phyloP scores from a whole-genome alignment of 2,888 invertebrate species.

The Oligia fasciuncula region DNA sequence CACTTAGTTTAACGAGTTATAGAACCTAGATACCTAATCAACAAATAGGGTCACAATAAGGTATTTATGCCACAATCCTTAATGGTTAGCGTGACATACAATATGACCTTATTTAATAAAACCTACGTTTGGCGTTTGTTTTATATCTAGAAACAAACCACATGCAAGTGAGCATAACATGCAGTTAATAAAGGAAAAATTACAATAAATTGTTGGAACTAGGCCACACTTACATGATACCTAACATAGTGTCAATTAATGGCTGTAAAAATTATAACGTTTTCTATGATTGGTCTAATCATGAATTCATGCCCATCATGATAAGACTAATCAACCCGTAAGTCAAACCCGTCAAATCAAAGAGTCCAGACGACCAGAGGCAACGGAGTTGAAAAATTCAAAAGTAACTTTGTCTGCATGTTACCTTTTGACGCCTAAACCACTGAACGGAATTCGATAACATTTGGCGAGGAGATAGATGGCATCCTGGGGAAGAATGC shows the following conservation, averaged over 20 bases:
- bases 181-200: constrained; percentile 23
- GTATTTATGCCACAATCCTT: constrained; percentile 79
- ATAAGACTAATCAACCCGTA: background rate
- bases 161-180: constrained; percentile 32
- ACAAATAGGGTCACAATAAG: constrained; percentile 72
- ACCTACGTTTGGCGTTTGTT: constrained; percentile 26
- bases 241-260: constrained; percentile 12
- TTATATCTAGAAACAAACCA: constrained; percentile 21
- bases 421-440: too few species aligned
- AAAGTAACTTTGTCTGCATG: too few species aligned
- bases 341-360: background rate
- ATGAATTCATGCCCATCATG: background rate
- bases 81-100: constrained; percentile 75
- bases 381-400: background rate
- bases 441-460: too few species aligned
- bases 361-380: background rate
- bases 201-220: constrained; percentile 22
- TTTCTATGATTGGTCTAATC: background rate
- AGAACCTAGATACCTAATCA: constrained; percentile 30
- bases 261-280: background rate
- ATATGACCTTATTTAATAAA: constrained; percentile 73
- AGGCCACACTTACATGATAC: constrained; percentile 5
- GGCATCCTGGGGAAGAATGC: too few species aligned
- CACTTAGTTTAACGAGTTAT: constrained; percentile 1
- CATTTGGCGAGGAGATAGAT: too few species aligned